Evolutionary conservation across 2,888 invertebrate genomes (phyloP).

Genomic region (Drosophila infuscata): DNA sequence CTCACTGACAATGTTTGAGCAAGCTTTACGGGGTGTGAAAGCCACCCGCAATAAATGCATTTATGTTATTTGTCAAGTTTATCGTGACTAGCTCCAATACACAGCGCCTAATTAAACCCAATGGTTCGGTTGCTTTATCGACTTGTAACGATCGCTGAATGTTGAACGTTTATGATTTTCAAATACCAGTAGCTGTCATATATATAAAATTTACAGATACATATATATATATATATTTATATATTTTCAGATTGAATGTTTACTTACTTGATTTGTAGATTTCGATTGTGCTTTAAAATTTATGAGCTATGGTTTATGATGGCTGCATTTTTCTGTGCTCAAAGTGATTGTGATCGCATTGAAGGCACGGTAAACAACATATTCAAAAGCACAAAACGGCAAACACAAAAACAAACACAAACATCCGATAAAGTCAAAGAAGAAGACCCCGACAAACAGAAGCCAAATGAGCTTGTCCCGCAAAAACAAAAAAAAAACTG

Average conservation of each 20-base stretch:
- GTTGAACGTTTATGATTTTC: slow-evolving; percentile 67
- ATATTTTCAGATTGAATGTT: slow-evolving; percentile 64
- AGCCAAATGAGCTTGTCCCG: slow-evolving; percentile 78
- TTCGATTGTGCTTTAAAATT: slow-evolving; percentile 62
- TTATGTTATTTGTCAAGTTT: slow-evolving; percentile 80
- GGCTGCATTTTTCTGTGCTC: slow-evolving; percentile 19
- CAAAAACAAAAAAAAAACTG: slow-evolving; percentile 6
- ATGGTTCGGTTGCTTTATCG: slow-evolving; percentile 57
- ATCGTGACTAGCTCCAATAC: slow-evolving; percentile 47
- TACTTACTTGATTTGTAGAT: slow-evolving; percentile 60
- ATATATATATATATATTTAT: slow-evolving; percentile 16
- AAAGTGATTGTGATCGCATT: slow-evolving; percentile 59
- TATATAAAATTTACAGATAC: slow-evolving; percentile 29
- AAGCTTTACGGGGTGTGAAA: slow-evolving; percentile 37
- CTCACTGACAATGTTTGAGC: slow-evolving; percentile 51
- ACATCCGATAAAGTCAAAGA: slow-evolving; percentile 66
- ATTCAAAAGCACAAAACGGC: slow-evolving; percentile 68
- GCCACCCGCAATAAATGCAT: slow-evolving; percentile 82
- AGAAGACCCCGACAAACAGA: slow-evolving; percentile 63
- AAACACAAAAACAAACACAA: slow-evolving; percentile 77
- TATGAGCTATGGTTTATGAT: slow-evolving; percentile 39
- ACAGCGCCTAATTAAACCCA: slow-evolving; percentile 68
- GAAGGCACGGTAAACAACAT: slow-evolving; percentile 67
- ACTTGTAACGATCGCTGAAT: slow-evolving; percentile 69
- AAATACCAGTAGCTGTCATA: slow-evolving; percentile 68